phyloP scores from a whole-genome alignment of 2,113 vertebrate species.

The Pseudonaja textilis region DNA sequence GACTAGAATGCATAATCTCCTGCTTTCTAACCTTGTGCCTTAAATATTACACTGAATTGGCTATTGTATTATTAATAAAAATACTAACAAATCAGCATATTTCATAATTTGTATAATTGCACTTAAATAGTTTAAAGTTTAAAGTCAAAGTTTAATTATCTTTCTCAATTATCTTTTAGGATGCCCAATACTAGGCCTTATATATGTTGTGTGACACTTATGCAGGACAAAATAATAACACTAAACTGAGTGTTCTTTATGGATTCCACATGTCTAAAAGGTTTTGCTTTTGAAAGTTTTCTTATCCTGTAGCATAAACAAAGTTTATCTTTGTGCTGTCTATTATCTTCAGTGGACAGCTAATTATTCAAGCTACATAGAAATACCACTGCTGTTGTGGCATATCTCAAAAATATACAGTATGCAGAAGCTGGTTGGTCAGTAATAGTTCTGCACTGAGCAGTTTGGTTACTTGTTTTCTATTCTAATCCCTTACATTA shows the following conservation, averaged over 20 bases:
- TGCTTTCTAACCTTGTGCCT: background rate
- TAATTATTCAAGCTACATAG: slow-evolving; percentile 25
- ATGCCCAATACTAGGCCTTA: slow-evolving; percentile 29
- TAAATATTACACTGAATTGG: background rate
- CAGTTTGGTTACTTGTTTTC: background rate
- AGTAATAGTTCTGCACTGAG: background rate
- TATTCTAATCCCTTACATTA: background rate
- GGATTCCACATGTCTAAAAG: slow-evolving; percentile 21
- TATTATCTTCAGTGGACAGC: slow-evolving; percentile 21
- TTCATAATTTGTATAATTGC: slow-evolving; percentile 56
- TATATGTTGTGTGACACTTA: background rate
- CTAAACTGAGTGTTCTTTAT: background rate
- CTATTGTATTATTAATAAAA: slow-evolving; percentile 61
- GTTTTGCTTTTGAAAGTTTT: slow-evolving; percentile 11
- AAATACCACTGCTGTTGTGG: background rate
- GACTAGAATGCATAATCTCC: background rate
- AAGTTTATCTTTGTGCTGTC: slow-evolving; percentile 26
- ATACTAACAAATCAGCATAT: slow-evolving; percentile 59
- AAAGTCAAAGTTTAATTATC: slow-evolving; percentile 40
- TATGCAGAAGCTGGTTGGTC: background rate
- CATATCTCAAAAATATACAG: background rate
- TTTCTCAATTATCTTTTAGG: slow-evolving; percentile 35
- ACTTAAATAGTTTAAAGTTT: slow-evolving; percentile 52
- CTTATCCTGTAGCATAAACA: slow-evolving; percentile 27
- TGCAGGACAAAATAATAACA: slow-evolving; percentile 14